Evolutionary conservation across 2,888 invertebrate genomes (phyloP).

Genomic region (Tricholauxania praeusta): DNA sequence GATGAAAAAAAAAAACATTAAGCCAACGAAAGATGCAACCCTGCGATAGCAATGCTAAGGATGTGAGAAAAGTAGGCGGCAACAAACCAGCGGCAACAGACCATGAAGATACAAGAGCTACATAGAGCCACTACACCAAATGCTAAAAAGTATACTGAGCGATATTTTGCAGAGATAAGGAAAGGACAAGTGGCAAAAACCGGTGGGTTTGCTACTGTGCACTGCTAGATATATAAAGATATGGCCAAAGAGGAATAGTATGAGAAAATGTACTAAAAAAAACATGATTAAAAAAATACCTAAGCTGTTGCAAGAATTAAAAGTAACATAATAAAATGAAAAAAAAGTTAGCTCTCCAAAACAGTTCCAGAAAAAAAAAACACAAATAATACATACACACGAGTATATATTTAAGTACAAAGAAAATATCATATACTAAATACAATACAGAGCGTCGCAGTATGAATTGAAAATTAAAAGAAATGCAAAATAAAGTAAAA

Average conservation of each 20-base stretch:
- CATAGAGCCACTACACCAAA: not conserved
- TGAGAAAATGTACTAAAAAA: slow-evolving; percentile 1
- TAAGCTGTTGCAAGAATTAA: slow-evolving; percentile 2
- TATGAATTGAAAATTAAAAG: no score
- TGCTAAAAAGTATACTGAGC: not conserved
- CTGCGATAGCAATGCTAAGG: slow-evolving; percentile 20
- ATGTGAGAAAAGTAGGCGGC: slow-evolving; percentile 38
- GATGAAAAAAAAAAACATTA: slow-evolving; percentile 7
- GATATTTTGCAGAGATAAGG: slow-evolving; percentile 17
- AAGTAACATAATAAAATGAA: no score
- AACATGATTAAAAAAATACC: slow-evolving; percentile 25
- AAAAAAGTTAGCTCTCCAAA: no score
- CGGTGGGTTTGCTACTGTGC: not conserved
- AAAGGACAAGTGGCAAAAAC: slow-evolving; percentile 22
- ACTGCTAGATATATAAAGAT: not conserved
- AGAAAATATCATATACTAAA: no score
- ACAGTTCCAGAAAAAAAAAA: no score
- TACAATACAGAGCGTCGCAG: no score
- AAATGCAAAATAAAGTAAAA: no score
- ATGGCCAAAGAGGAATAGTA: slow-evolving; percentile 1
- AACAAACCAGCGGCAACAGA: not conserved
- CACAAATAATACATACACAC: no score
- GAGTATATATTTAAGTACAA: no score
- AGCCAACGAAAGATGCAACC: slow-evolving; percentile 5
- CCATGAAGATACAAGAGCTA: slow-evolving; percentile 1